These are phyloP conservation scores for Gadus chalcogrammus DNA, from an alignment of 2,113 vertebrate genomes.

Conservation along the genomic window DNA sequence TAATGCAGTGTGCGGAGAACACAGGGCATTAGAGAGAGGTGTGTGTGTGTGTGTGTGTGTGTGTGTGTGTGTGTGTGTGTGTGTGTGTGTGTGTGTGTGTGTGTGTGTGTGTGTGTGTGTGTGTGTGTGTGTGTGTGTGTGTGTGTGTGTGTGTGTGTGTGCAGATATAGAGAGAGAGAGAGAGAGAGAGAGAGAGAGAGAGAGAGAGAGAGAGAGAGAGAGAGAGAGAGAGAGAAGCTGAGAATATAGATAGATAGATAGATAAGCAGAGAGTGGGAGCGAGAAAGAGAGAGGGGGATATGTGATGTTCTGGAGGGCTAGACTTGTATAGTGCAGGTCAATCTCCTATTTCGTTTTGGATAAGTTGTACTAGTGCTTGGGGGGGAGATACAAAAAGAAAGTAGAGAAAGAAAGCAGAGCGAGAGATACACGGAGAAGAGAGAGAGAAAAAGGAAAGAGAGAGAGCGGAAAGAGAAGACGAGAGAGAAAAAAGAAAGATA, in stretches of 20 bases:
- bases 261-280: background rate
- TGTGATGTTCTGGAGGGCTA: background rate
- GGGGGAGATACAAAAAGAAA: background rate
- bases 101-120: no score
- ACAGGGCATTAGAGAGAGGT: no score
- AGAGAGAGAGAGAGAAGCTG: background rate
- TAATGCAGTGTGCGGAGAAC: background rate
- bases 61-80: background rate
- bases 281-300: background rate
- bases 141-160: background rate
- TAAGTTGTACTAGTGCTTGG: no score
- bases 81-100: background rate
- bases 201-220: background rate
- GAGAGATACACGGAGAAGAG: background rate
- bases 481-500: background rate
- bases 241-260: background rate
- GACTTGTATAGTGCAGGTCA: no score
- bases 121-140: no score
- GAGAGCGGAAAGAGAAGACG: background rate
- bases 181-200: background rate
- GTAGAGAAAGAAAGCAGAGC: background rate
- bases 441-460: no score
- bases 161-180: background rate
- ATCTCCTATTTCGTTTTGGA: no score
- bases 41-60: background rate